Evolutionary conservation across 2,888 invertebrate species (phyloP), one percentile per base, ranked within the genome.

Genomic region (Timema podura): DNA sequence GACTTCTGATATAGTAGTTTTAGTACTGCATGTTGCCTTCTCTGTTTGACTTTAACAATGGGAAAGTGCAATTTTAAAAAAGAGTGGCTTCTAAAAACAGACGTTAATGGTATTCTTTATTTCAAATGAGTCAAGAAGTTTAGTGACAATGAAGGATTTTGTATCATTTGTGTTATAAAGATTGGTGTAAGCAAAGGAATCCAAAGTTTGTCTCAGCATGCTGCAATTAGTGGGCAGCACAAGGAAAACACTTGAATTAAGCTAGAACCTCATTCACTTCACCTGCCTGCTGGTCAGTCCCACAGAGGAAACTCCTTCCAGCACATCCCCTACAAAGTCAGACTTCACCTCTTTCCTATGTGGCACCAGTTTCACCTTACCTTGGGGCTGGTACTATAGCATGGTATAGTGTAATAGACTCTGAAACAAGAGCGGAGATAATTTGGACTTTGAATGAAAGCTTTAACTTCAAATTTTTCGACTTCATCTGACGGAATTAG

Each of bases 31-130:
- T n/a, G n/a, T n/a, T n/a, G n/a, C n/a, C n/a, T n/a, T 54, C 16
- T 15, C n/a, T 54, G 54, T 54, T 13, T 10, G n/a, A 54, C 13
- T 16, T 54, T 54, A 54, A 54, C 54, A 54, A 54, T 54, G 54
- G 16, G 54, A 16, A 54, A 10, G 54, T 54, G 6, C 54, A 54
- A 54, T 54, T 5, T 54, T 16, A 10, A 54, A 16, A n/a, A n/a
- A n/a, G 54, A 54, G 54, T 54, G 54, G 54, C 54, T 54, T 54
- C 54, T 54, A 54, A 54, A 54, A 54, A 54, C 54, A 15, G 54
- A 54, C 16, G 54, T 54, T 7, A 54, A 54, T 54, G 16, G 54
- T 54, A 13, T 5, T 54, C 54, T 54, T 54, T 54, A 54, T 6
- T 54, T 16, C 13, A 54, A 16, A 15, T 54, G 54, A 16, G 54